These are phyloP conservation scores for Phataginus tetradactyla DNA, from an alignment of 2,797 vertebrate genomes.

Conservation along the genomic window DNA sequence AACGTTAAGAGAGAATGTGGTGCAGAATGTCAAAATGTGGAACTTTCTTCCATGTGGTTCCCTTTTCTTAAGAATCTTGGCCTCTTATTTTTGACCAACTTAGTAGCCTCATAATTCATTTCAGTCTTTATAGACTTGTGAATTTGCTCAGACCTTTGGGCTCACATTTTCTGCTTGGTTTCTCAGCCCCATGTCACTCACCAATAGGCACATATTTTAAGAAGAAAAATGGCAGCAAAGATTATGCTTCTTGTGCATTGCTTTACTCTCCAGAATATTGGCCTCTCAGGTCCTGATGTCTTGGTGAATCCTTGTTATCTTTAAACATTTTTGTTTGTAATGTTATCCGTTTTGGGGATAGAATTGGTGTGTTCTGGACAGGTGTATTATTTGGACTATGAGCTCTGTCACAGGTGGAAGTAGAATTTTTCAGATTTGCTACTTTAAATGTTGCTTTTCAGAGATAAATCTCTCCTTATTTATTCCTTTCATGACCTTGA, in stretches of 20 bases:
- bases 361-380: not conserved
- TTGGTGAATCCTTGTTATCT: not conserved
- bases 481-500: not conserved
- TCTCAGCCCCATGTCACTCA: not conserved
- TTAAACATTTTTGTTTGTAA: not conserved
- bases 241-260: too few species aligned
- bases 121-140: not conserved
- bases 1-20: not conserved
- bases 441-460: not conserved
- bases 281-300: not conserved
- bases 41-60: slow-evolving; percentile 1
- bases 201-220: not conserved
- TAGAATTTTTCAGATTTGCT: not conserved
- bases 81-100: not conserved
- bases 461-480: not conserved
- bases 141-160: not conserved
- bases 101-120: not conserved
- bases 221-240: not conserved
- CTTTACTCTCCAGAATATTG: not conserved
- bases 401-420: not conserved
- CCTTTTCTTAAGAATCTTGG: slow-evolving; percentile 18
- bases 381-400: not conserved
- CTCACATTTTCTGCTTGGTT: not conserved
- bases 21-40: not conserved
- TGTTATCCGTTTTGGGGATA: not conserved